phyloP scores from a whole-genome alignment of 2,888 invertebrate species.

The Synergus gifuensis region DNA sequence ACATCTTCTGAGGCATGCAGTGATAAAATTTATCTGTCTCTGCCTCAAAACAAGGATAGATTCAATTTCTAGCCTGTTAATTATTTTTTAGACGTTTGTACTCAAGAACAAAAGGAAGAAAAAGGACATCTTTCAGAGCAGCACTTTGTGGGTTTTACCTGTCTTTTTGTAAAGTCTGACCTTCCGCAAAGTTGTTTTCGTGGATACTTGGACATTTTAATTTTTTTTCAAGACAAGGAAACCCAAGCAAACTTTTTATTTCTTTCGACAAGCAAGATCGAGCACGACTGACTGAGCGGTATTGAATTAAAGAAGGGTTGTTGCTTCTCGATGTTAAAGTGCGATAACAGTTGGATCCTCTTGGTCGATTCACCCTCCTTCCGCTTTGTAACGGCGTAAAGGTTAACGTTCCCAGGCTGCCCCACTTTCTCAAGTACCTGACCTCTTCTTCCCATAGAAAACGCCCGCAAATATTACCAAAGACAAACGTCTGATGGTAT shows the following conservation, averaged over 20 bases:
- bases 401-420: constrained; percentile 26
- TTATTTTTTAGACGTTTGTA: not conserved
- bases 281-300: not conserved
- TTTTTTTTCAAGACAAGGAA: not conserved
- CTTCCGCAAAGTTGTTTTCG: constrained; percentile 7
- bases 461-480: constrained; percentile 26
- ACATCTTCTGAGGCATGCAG: not conserved
- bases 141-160: not conserved
- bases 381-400: constrained; percentile 28
- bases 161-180: not conserved
- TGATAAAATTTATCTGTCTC: not conserved
- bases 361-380: constrained; percentile 30
- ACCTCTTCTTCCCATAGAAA: constrained; percentile 25
- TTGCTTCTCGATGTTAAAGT: constrained; percentile 19
- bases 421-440: constrained; percentile 39
- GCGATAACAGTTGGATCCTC: constrained; percentile 36
- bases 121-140: not conserved
- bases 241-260: constrained; percentile 1
- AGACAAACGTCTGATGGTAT: not conserved
- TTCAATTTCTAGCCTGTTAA: not conserved
- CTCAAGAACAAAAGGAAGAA: not conserved
- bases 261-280: not conserved
- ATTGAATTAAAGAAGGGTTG: constrained; percentile 19
- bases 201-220: not conserved
- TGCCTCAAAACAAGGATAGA: not conserved